Conservation (phyloP, 2,888 invertebrate species). For the Oeneis ivallda region DNA sequence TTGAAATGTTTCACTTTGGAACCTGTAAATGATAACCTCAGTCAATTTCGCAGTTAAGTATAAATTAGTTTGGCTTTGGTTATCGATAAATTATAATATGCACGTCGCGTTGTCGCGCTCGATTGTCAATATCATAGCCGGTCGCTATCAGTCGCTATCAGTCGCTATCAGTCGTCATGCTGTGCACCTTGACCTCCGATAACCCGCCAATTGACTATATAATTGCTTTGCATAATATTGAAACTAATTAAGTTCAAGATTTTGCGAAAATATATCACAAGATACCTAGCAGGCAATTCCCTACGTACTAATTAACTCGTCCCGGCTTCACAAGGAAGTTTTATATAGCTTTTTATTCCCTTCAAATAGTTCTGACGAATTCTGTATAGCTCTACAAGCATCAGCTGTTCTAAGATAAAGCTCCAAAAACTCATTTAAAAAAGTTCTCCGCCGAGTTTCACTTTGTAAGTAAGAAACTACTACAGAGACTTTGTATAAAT, state of each 20-base stretch:
- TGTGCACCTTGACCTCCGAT: neutral
- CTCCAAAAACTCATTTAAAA: too few species aligned
- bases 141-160: neutral
- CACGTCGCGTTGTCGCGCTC: neutral
- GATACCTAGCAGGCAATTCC: neutral
- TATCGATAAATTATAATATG: neutral
- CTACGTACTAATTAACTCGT: too few species aligned
- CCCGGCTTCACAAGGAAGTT: too few species aligned
- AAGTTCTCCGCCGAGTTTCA: too few species aligned
- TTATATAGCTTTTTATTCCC: too few species aligned
- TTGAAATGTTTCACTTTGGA: too few species aligned
- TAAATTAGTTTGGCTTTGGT: too few species aligned
- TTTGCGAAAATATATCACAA: neutral
- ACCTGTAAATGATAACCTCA: neutral
- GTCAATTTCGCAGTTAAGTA: neutral
- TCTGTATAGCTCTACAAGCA: too few species aligned
- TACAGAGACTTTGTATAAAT: too few species aligned
- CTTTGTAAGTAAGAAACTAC: too few species aligned
- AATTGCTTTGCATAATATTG: neutral
- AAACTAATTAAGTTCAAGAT: slow-evolving; percentile 1
- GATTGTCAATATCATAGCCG: slow-evolving; percentile 6
- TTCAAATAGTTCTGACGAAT: too few species aligned
- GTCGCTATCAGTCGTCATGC: neutral
- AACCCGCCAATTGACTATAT: slow-evolving; percentile 2
- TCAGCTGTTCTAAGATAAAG: too few species aligned